Evolutionary conservation across 2,888 invertebrate species (phyloP), one percentile per base, ranked within the genome.

Genomic region (Sinodicranocentrus sp.): DNA sequence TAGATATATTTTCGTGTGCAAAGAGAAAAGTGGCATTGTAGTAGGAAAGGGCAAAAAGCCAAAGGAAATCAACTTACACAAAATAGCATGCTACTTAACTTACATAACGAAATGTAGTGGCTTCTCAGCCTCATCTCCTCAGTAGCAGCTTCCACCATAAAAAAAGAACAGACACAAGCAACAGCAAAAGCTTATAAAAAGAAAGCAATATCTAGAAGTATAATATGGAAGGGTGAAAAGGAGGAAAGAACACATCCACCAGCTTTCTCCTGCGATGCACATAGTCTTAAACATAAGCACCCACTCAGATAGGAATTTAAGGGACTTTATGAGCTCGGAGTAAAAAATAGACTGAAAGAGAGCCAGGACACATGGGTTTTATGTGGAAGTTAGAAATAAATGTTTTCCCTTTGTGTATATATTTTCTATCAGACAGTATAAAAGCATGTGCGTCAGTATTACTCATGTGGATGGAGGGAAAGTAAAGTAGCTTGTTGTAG

Each of bases 31-130:
- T n/a, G n/a, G n/a, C n/a, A n/a, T n/a, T n/a, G 65, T 44, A 33
- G 26, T 39, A 77, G 65, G 52, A 70, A 70, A 61, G 78, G 78
- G 70, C 78, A 70, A 78, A 70, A 78, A 78, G 78, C 78, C 78
- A 78, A 78, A 78, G 70, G 70, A 78, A 78, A 70, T 78, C 68
- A 78, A 78, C 65, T 70, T 78, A 70, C 26, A 68, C 43, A 67
- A 43, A 77, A 68, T 67, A 57, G 57, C 76, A 57, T 67, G 76
- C 76, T 67, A 77, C 76, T 67, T 77, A 54, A 26, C 57, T 28
- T 63, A 21, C 21, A 19, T 57, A 57, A 57, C 57, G 23, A 13
- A 17, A 52, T 5, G 5, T n/a, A 57, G 21, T 57, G 57, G 57
- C 57, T 57, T 57, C 57, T 57, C 23, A 57, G 23, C 57, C 19